Conservation (phyloP, 2,113 vertebrate genomes). For the Carlito syrichta region DNA sequence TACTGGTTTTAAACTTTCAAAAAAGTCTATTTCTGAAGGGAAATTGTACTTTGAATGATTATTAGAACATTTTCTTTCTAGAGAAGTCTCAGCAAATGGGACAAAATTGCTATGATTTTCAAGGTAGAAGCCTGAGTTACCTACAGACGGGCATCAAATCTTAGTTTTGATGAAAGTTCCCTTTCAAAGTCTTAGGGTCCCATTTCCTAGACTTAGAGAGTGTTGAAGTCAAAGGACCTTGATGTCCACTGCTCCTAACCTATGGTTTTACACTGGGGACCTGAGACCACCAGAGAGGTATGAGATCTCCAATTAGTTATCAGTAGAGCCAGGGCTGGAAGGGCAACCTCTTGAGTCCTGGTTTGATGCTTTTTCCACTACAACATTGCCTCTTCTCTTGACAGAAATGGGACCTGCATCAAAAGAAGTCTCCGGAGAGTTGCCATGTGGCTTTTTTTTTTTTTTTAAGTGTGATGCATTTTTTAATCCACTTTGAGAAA, state of each 20-base stretch:
- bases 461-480: slow-evolving; percentile 58
- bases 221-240: neutral
- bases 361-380: neutral
- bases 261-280: neutral
- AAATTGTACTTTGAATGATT: neutral
- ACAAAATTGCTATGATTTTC: neutral
- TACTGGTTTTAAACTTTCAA: neutral
- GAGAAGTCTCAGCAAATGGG: neutral
- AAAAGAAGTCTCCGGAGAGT: slow-evolving; percentile 52
- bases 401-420: slow-evolving; percentile 63
- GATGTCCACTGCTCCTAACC: neutral
- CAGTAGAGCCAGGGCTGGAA: neutral
- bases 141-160: rapidly evolving
- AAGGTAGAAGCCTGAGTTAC: neutral
- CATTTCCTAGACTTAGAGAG: neutral
- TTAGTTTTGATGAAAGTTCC: neutral
- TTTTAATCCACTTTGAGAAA: slow-evolving; percentile 67
- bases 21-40: neutral
- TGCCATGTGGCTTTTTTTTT: slow-evolving; percentile 16
- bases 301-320: neutral
- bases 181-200: neutral
- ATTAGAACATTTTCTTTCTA: neutral
- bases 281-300: neutral
- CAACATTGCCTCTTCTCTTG: slow-evolving; percentile 5
- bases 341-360: neutral